These are phyloP conservation scores for Agriotes lineatus DNA, from an alignment of 2,888 invertebrate species.

Conservation along the genomic window DNA sequence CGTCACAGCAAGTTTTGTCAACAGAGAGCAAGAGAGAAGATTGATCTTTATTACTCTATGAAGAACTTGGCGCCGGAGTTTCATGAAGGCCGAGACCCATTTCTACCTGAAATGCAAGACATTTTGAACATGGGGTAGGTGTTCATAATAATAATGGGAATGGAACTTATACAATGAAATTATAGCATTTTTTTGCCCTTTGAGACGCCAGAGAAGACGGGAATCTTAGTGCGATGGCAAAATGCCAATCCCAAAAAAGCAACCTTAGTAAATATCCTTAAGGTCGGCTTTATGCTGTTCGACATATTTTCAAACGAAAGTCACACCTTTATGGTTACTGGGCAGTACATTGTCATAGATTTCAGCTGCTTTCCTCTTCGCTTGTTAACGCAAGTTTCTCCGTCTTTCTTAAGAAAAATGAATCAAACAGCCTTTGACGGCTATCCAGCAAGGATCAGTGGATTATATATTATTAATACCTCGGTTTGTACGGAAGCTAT, in stretches of 20 bases:
- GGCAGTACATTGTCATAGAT: background rate
- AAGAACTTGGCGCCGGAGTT: slow-evolving; percentile 72
- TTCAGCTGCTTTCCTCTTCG: too few species aligned
- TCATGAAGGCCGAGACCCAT: slow-evolving; percentile 68
- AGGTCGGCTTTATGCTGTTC: background rate
- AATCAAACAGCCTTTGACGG: background rate
- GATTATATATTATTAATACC: background rate
- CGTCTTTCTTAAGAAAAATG: too few species aligned
- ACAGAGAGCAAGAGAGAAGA: slow-evolving; percentile 69
- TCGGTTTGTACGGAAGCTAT: too few species aligned
- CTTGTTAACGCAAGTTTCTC: too few species aligned
- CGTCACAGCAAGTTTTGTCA: slow-evolving; percentile 70
- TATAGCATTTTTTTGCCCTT: background rate
- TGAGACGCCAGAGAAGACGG: background rate
- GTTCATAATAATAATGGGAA: too few species aligned
- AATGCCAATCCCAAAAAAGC: background rate
- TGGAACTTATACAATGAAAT: background rate
- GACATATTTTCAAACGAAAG: background rate
- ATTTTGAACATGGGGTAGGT: slow-evolving; percentile 64
- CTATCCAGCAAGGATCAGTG: background rate
- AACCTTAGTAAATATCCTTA: background rate
- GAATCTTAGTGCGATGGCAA: background rate
- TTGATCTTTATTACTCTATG: slow-evolving; percentile 72
- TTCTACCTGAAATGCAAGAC: slow-evolving; percentile 52
- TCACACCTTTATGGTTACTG: background rate